Conservation (phyloP, 2,113 vertebrate species). For the Plecotus auritus region DNA sequence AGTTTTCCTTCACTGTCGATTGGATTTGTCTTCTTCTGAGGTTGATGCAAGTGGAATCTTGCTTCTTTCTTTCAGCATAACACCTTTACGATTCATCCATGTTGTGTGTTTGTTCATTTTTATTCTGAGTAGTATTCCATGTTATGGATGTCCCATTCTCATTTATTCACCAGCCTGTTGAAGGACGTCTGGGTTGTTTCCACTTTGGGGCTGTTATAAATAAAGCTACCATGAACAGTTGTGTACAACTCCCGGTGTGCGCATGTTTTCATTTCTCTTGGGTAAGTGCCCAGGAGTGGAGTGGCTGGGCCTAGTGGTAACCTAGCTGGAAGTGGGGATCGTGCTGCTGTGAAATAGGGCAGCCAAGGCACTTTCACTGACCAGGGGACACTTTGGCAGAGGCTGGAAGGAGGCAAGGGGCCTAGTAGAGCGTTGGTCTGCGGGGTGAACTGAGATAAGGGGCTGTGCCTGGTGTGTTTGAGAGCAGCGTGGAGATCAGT, state of each 20-base stretch:
- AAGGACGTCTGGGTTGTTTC: background rate
- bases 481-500: background rate
- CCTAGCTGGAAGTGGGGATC: background rate
- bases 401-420: background rate
- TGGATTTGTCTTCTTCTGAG: background rate
- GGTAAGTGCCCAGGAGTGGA: background rate
- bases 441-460: background rate
- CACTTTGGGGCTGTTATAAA: background rate
- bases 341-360: background rate
- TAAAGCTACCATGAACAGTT: background rate
- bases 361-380: background rate
- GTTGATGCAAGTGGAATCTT: background rate
- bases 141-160: rapidly evolving
- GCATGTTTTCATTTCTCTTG: background rate
- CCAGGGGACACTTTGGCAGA: background rate
- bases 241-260: background rate
- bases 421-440: background rate
- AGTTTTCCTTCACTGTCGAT: background rate
- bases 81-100: background rate
- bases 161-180: no score
- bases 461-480: background rate
- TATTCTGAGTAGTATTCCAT: background rate
- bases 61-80: background rate
- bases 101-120: background rate
- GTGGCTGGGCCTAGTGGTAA: background rate